A percentile compares a stretch with the other conserved stretches of the same genome.
Conservation (phyloP, 1,140 invertebrate genomes). For the Pseudomyrmex flavicornis region DNA sequence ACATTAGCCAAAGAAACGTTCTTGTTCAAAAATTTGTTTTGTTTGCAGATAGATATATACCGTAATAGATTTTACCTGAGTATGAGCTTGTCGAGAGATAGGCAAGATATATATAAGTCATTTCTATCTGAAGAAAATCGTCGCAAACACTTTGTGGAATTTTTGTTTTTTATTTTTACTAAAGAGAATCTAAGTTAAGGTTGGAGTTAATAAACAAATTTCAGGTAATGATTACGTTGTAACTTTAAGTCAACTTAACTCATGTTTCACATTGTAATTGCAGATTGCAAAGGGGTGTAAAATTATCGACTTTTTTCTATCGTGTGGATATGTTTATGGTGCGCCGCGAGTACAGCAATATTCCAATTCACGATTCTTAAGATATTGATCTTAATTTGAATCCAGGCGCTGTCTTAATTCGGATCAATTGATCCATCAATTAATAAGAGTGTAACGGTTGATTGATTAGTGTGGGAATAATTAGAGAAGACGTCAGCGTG, state of each 20-base stretch:
- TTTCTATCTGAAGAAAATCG: too few relatives aligned
- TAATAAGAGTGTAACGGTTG: constrained; percentile 66
- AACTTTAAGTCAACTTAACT: background rate
- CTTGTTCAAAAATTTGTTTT: constrained; percentile 31
- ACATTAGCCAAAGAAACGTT: constrained; percentile 25
- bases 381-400: constrained; percentile 75
- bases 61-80: background rate
- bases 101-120: too few relatives aligned
- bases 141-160: too few relatives aligned
- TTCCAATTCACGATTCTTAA: constrained; percentile 61
- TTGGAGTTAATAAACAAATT: too few relatives aligned
- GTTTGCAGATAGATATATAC: background rate
- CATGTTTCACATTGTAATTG: constrained; percentile 24
- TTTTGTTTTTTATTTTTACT: too few relatives aligned
- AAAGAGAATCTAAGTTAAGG: too few relatives aligned
- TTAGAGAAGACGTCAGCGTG: constrained; percentile 13
- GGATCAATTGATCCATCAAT: constrained; percentile 69
- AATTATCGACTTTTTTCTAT: constrained; percentile 62
- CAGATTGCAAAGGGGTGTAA: constrained; percentile 14
- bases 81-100: background rate
- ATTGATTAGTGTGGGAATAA: constrained; percentile 62
- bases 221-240: background rate
- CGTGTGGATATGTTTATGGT: constrained; percentile 66
- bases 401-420: constrained; percentile 66
- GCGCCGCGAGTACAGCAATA: constrained; percentile 53